These are phyloP conservation scores for Mycteria americana DNA, from an alignment of 2,797 vertebrate species.

Conservation along the genomic window DNA sequence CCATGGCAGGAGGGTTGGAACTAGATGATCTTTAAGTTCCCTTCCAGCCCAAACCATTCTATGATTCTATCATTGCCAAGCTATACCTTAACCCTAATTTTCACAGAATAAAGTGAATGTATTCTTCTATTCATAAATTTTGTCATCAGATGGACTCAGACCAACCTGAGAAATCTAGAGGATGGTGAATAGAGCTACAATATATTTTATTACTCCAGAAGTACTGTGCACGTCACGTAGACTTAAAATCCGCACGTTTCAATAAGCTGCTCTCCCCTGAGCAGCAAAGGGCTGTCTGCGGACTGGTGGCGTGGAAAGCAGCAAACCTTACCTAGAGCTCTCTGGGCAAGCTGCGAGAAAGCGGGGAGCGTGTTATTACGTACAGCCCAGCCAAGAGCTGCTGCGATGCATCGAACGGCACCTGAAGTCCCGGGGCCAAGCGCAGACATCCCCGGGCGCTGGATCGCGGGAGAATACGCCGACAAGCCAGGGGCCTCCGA, in stretches of 20 bases:
- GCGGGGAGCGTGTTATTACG: accelerated
- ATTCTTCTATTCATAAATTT: neutral
- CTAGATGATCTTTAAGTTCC: neutral
- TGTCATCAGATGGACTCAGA: neutral
- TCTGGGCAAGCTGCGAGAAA: accelerated
- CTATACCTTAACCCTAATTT: neutral
- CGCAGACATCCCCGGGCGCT: neutral
- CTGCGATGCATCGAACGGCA: accelerated
- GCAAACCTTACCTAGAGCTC: neutral
- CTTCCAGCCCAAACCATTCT: neutral
- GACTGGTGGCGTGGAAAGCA: neutral
- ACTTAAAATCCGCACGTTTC: accelerated
- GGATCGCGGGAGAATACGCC: neutral
- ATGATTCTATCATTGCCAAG: neutral
- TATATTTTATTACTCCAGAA: neutral
- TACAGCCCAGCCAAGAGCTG: neutral
- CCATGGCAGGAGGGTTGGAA: neutral
- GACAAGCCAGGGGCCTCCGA: accelerated
- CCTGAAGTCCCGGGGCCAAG: neutral
- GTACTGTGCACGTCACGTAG: accelerated
- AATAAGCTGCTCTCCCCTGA: neutral
- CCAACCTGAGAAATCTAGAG: neutral
- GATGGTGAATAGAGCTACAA: no score
- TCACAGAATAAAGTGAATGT: neutral
- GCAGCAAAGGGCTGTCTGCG: neutral